Percentiles rank a stretch among this genome's conserved stretches.
Evolutionary conservation across 1,140 invertebrate species (phyloP).

Genomic region (Drosophila orosa): DNA sequence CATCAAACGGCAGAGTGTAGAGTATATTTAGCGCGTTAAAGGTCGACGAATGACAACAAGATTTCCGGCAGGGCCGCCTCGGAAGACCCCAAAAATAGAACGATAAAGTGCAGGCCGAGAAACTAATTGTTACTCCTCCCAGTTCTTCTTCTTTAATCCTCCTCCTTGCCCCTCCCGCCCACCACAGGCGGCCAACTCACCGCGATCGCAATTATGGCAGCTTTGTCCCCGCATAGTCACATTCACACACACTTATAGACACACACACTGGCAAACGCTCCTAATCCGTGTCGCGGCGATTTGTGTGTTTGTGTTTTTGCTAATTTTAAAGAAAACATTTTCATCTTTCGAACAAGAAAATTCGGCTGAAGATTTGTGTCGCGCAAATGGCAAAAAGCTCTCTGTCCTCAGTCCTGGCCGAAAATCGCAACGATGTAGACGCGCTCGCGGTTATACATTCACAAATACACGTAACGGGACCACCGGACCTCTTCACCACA

Average conservation of each 20-base stretch:
- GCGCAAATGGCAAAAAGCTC: constrained; percentile 75
- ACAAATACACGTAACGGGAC: constrained; percentile 15
- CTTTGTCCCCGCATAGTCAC: constrained; percentile 38
- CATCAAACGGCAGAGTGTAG: constrained; percentile 25
- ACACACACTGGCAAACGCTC: constrained; percentile 34
- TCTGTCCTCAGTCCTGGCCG: constrained; percentile 78
- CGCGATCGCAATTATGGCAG: constrained; percentile 58
- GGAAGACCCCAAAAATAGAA: constrained; percentile 58
- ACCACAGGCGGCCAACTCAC: constrained; percentile 1
- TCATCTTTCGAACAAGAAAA: constrained; percentile 75
- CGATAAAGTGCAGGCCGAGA: constrained; percentile 59
- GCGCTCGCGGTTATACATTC: constrained; percentile 46
- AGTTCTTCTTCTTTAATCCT: constrained; percentile 9
- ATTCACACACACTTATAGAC: constrained; percentile 19
- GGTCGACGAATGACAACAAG: constrained; percentile 78
- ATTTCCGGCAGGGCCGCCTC: constrained; percentile 67
- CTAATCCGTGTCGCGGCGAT: constrained; percentile 47
- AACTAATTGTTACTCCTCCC: constrained; percentile 53
- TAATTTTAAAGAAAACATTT: constrained; percentile 81
- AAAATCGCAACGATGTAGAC: constrained; percentile 83
- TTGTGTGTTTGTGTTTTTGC: constrained; percentile 61
- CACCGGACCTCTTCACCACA: neutral
- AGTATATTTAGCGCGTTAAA: constrained; percentile 61
- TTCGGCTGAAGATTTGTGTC: constrained; percentile 73
- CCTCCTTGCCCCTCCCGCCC: neutral